These are phyloP conservation scores for Bugula neritina DNA, from an alignment of 2,888 invertebrate genomes.

Conservation along the genomic window DNA sequence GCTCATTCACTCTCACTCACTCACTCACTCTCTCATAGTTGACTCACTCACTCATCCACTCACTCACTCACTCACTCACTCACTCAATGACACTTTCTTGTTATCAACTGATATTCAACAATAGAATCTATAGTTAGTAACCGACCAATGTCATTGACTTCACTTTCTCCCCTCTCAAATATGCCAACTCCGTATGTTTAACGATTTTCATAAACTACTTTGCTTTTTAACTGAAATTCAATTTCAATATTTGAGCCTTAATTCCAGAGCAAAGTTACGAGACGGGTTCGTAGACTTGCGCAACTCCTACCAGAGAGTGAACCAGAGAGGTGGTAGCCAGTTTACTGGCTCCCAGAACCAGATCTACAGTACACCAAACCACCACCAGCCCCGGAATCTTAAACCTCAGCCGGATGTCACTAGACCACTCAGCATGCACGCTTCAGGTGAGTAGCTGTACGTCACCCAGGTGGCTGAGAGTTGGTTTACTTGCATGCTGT, in stretches of 20 bases:
- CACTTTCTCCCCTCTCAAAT: too few relatives aligned
- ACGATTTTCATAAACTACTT: too few relatives aligned
- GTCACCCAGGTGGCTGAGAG: too few relatives aligned
- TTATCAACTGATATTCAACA: too few relatives aligned
- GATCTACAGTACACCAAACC: neutral
- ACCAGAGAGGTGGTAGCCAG: neutral
- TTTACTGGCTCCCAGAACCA: neutral
- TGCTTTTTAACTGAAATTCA: too few relatives aligned
- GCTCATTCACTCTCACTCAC: neutral
- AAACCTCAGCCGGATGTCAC: neutral
- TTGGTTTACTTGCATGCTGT: too few relatives aligned
- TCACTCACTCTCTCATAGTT: neutral
- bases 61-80: neutral
- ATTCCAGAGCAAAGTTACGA: slow-evolving; percentile 33
- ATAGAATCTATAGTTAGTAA: too few relatives aligned
- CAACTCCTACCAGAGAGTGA: slow-evolving; percentile 31
- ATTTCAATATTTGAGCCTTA: too few relatives aligned
- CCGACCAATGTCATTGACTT: too few relatives aligned
- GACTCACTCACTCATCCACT: neutral
- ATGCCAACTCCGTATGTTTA: too few relatives aligned
- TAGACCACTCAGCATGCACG: slow-evolving; percentile 20
- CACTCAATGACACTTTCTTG: neutral
- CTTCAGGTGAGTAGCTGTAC: neutral
- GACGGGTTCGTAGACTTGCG: slow-evolving; percentile 34
- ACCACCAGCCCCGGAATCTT: neutral